These are phyloP conservation scores for Drosophila multiciliata DNA, from an alignment of 2,888 invertebrate species.

Conservation along the genomic window DNA sequence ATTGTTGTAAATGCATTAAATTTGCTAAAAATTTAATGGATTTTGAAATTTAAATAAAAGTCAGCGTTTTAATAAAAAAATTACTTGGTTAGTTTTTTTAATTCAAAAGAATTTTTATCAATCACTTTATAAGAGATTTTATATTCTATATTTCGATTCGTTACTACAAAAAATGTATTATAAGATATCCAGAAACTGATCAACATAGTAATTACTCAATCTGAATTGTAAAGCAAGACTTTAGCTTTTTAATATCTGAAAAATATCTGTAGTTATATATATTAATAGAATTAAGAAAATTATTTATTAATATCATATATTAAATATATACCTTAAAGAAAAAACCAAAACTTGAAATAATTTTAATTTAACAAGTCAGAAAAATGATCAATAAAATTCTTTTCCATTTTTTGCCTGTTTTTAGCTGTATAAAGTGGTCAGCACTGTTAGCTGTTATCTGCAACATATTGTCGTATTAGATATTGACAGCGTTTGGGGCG, in stretches of 20 bases:
- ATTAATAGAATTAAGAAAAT: background rate
- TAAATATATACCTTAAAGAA: background rate
- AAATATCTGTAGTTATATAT: background rate
- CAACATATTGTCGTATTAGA: constrained; percentile 50
- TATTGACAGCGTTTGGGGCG: constrained; percentile 41
- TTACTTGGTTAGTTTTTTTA: background rate
- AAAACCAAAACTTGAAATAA: background rate
- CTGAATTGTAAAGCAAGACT: background rate
- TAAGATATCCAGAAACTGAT: background rate
- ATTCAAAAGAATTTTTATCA: background rate
- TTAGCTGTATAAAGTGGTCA: background rate
- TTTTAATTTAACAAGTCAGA: background rate
- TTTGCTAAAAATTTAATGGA: background rate
- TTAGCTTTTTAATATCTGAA: background rate
- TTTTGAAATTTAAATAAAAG: background rate
- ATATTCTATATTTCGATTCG: no score
- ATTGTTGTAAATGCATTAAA: background rate
- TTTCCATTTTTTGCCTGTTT: background rate
- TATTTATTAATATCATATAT: background rate
- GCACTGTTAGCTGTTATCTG: constrained; percentile 1
- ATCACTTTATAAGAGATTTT: no score
- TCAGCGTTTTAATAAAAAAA: background rate
- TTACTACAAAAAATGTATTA: no score
- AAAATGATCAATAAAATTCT: background rate
- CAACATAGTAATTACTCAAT: background rate